Evolutionary conservation across 2,797 vertebrate species (phyloP), one percentile per base, ranked within the genome.

Genomic region (Naso thynnoides): DNA sequence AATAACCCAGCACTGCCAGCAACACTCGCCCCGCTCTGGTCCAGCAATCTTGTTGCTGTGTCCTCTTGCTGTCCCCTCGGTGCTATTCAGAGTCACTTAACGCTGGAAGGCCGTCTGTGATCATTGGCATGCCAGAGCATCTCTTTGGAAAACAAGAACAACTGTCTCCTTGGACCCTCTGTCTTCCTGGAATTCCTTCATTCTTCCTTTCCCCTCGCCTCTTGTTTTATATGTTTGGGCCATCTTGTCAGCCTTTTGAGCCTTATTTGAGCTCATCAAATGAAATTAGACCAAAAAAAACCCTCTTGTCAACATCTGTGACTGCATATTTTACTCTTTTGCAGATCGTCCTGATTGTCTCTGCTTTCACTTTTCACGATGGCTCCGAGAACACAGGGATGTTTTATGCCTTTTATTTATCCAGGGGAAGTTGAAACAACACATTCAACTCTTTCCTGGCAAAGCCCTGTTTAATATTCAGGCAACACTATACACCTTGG

Each of bases 51-150:
- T 52, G 82, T 83, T 83, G 85, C 87, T 78, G 68, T 44, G 62
- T 82, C 29, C 70, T 64, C 71, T 85, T 23, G 11, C 63, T 79
- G 81, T 76, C 74, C 75, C 64, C 81, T 84, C 6, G 1, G 70
- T 49, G 69, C 87, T 83, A 88, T 92, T 92, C 90, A 92, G 73
- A 90, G 79, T 86, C 86, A 83, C 84, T 88, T 86, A 88, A 81
- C 53, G 24, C 82, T 78, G 85, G 69, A 83, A 69, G 78, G 75
- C 81, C 50, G 71, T 72, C 85, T 88, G 81, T 86, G 92, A 85
- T 91, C 86, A 67, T 66, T 56, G 83, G 82, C 81, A 82, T 89
- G 84, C 87, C 86, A 79, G 79, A 85, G 74, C 84, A 89, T 89
- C 88, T 89, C 87, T 87, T 90, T 57, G 79, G 89, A 85, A 87